phyloP scores from a whole-genome alignment of 2,113 vertebrate species.

The Marcusenius ussheri region DNA sequence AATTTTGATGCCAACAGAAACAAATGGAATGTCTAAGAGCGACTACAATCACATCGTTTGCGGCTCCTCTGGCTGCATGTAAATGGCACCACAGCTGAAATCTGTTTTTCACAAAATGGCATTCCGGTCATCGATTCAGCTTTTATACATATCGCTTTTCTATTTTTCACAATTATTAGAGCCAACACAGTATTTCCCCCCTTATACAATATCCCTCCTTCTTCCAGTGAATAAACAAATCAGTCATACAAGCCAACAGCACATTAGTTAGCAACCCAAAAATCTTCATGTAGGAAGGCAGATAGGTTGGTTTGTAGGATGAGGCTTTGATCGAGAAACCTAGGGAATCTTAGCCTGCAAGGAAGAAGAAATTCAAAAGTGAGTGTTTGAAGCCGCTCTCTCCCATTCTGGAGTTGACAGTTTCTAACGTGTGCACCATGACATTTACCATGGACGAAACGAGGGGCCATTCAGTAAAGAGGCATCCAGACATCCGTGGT shows the following conservation, averaged over 20 bases:
- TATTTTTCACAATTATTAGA: neutral
- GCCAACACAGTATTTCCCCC: neutral
- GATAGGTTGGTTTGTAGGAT: conserved; percentile 15
- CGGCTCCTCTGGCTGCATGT: neutral
- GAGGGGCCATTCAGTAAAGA: neutral
- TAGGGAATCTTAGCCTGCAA: conserved; percentile 15
- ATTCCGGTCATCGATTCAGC: neutral
- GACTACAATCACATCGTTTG: neutral
- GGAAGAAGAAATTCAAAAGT: conserved; percentile 15
- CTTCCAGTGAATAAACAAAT: conserved; percentile 16
- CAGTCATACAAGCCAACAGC: conserved; percentile 3
- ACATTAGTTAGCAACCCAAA: conserved; percentile 5
- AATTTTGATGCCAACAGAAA: neutral
- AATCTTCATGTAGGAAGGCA: conserved; percentile 11
- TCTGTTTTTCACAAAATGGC: neutral
- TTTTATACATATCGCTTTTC: neutral
- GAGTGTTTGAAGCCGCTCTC: neutral
- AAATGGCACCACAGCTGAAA: neutral
- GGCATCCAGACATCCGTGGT: neutral
- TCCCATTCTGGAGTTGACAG: conserved; percentile 11
- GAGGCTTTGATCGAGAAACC: conserved; percentile 20
- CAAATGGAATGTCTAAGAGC: neutral
- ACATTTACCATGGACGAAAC: neutral
- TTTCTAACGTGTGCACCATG: neutral
- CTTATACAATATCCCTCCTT: neutral